Conservation (phyloP, 2,888 invertebrate species). For the Hirtodrosophila cameraria region DNA sequence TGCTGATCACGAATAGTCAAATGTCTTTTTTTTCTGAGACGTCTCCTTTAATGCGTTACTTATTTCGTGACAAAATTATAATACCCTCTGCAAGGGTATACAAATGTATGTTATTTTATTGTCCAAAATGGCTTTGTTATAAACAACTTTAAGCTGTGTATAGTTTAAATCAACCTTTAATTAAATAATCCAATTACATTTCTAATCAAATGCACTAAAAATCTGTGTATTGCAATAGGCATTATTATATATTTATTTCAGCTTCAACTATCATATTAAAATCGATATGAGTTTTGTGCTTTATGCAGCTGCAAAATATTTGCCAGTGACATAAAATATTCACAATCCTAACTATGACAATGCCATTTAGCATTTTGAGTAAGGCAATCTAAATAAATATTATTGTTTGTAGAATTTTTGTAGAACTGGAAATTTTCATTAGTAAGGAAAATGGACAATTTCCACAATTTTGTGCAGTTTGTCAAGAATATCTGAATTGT, state of each 20-base stretch:
- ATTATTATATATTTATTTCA: slow-evolving; percentile 20
- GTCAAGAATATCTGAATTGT: slow-evolving; percentile 33
- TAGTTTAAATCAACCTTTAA: too few relatives aligned
- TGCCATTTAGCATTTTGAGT: slow-evolving; percentile 26
- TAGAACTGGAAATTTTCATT: slow-evolving; percentile 50
- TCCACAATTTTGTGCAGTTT: slow-evolving; percentile 39
- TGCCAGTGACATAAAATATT: slow-evolving; percentile 40
- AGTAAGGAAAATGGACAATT: slow-evolving; percentile 28
- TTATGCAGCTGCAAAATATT: slow-evolving; percentile 32
- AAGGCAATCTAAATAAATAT: slow-evolving; percentile 39
- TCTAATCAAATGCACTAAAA: slow-evolving; percentile 13
- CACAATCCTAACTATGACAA: slow-evolving; percentile 28
- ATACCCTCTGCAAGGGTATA: too few relatives aligned
- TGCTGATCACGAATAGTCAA: too few relatives aligned
- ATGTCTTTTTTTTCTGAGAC: too few relatives aligned
- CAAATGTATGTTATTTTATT: too few relatives aligned
- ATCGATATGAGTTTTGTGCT: slow-evolving; percentile 46
- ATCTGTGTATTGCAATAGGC: background rate
- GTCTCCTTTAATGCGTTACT: too few relatives aligned
- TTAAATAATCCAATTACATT: slow-evolving; percentile 15
- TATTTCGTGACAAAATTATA: too few relatives aligned
- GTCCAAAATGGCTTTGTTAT: too few relatives aligned
- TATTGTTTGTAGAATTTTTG: slow-evolving; percentile 15
- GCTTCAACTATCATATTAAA: slow-evolving; percentile 27
- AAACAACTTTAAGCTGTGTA: background rate